A percentile compares a stretch with the other conserved stretches of the same genome.
Evolutionary conservation across 2,113 vertebrate genomes (phyloP).

Genomic region (Osmerus mordax): DNA sequence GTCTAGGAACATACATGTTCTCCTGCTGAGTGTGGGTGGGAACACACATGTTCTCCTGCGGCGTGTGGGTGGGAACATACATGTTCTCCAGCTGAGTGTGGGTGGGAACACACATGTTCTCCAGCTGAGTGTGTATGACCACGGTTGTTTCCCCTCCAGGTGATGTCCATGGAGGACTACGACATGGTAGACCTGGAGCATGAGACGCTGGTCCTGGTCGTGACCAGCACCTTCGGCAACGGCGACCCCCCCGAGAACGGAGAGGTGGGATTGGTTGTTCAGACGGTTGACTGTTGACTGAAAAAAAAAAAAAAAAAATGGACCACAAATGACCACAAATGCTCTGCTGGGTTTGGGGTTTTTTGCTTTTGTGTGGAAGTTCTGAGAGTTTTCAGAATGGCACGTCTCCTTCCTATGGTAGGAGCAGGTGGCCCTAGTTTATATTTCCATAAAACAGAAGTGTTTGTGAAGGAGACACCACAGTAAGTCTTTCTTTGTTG

Average conservation of each 20-base stretch:
- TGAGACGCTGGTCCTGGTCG: constrained; percentile 87
- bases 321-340: too few species aligned
- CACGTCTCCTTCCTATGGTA: too few species aligned
- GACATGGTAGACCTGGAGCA: constrained; percentile 93
- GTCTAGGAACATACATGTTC: neutral
- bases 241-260: constrained; percentile 96
- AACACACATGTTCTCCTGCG: neutral
- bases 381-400: too few species aligned
- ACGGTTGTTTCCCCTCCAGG: constrained; percentile 62
- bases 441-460: too few species aligned
- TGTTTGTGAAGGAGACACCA: too few species aligned
- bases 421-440: too few species aligned
- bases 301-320: too few species aligned
- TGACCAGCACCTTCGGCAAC: constrained; percentile 96
- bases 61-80: neutral
- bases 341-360: too few species aligned
- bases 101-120: neutral
- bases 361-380: too few species aligned
- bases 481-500: constrained; percentile 5
- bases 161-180: constrained; percentile 95
- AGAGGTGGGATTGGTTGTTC: constrained; percentile 74
- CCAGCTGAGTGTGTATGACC: neutral
- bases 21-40: neutral
- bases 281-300: too few species aligned
- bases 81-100: neutral